Evolutionary conservation across 2,797 vertebrate species (phyloP).

Genomic region (Steatocranus sp.): DNA sequence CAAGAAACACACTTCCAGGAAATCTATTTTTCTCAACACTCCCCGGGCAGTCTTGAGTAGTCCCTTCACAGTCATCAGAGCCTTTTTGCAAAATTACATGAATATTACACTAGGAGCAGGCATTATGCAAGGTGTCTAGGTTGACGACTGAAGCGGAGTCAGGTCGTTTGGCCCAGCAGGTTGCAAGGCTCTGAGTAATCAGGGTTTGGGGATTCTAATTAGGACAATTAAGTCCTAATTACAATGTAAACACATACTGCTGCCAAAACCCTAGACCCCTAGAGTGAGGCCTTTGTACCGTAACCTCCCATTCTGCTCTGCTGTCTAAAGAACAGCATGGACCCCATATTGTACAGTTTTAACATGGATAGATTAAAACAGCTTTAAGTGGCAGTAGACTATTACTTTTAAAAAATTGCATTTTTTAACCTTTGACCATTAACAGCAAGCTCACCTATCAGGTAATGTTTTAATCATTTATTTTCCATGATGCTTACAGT

Average conservation of each 20-base stretch:
- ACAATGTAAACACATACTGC: slow-evolving; percentile 63
- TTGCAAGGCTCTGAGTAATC: slow-evolving; percentile 58
- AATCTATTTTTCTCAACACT: slow-evolving; percentile 41
- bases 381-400: background rate
- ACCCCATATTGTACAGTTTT: slow-evolving; percentile 3
- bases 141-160: slow-evolving; percentile 39
- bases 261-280: slow-evolving; percentile 63
- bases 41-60: slow-evolving; percentile 32
- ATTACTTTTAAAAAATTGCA: background rate
- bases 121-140: slow-evolving; percentile 16
- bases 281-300: slow-evolving; percentile 58
- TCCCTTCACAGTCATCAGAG: slow-evolving; percentile 50
- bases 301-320: slow-evolving; percentile 44
- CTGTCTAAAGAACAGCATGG: slow-evolving; percentile 44
- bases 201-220: slow-evolving; percentile 68
- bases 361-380: background rate
- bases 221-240: slow-evolving; percentile 73
- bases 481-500: background rate
- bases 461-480: background rate
- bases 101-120: slow-evolving; percentile 38
- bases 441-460: background rate
- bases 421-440: background rate
- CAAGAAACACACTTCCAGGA: slow-evolving; percentile 45
- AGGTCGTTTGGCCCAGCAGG: slow-evolving; percentile 61
- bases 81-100: slow-evolving; percentile 36